Percentiles rank a stretch among this genome's conserved stretches.
Conservation (phyloP, 1,140 invertebrate species). For the Neodiprion pinetum region DNA sequence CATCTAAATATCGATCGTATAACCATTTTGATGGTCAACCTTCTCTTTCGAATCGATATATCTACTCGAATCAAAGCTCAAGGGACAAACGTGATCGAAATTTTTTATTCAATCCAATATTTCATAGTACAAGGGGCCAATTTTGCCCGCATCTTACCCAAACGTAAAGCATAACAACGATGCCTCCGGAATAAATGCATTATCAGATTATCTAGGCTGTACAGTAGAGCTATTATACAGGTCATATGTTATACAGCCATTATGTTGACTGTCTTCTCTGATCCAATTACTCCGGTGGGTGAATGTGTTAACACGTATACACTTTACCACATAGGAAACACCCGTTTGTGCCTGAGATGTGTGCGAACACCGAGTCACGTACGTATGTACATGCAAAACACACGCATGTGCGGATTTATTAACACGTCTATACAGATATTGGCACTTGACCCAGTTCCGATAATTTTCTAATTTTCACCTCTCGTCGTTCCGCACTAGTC, state of each 20-base stretch:
- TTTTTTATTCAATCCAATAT: too few species aligned
- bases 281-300: background rate
- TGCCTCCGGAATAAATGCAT: background rate
- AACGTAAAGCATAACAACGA: too few species aligned
- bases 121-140: too few species aligned
- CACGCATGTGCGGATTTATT: background rate
- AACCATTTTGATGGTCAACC: too few species aligned
- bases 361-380: too few species aligned
- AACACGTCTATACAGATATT: background rate
- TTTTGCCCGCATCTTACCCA: too few species aligned
- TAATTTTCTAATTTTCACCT: constrained; percentile 6
- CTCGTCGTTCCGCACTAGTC: background rate
- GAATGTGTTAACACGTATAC: background rate
- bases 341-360: background rate
- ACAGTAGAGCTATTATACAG: background rate
- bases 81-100: too few species aligned
- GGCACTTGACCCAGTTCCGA: constrained; percentile 6
- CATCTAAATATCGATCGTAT: too few species aligned
- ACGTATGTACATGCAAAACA: too few species aligned
- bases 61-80: too few species aligned
- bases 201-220: background rate
- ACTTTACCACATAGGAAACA: background rate
- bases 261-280: constrained; percentile 4
- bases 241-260: background rate
- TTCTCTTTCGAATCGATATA: too few species aligned